Evolutionary conservation across 2,888 invertebrate genomes (phyloP).

Genomic region (Empis stercorea): DNA sequence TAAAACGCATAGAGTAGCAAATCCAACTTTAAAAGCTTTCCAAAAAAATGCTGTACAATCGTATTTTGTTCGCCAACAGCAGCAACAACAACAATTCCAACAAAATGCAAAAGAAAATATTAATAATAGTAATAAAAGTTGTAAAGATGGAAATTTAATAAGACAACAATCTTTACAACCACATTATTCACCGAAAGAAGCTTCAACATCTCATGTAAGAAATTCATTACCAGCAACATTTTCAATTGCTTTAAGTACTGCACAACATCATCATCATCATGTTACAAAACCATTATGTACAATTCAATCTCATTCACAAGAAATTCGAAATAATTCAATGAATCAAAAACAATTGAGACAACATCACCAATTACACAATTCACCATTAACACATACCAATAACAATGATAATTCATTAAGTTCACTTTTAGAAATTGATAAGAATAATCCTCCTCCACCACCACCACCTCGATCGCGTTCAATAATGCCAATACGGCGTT

Average conservation of each 20-base stretch:
- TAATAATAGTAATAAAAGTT: constrained; percentile 6
- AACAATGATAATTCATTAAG: constrained; percentile 2
- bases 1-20: constrained; percentile 57
- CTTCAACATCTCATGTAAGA: constrained; percentile 19
- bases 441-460: constrained; percentile 26
- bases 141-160: constrained; percentile 18
- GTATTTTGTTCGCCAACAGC: constrained; percentile 63
- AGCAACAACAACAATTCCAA: constrained; percentile 39
- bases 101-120: constrained; percentile 20
- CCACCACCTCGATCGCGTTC: constrained; percentile 33
- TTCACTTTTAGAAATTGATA: not conserved
- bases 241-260: not conserved
- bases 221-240: constrained; percentile 31
- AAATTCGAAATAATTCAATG: not conserved
- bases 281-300: not conserved
- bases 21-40: constrained; percentile 62
- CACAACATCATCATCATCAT: not conserved
- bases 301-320: not conserved
- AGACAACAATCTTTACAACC: constrained; percentile 29
- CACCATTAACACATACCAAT: constrained; percentile 4
- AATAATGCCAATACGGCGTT: constrained; percentile 36
- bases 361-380: constrained; percentile 1
- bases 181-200: constrained; percentile 16
- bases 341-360: not conserved
- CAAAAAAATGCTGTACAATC: constrained; percentile 72